phyloP scores from a whole-genome alignment of 2,797 vertebrate genomes.

The Psittacula derbiana region DNA sequence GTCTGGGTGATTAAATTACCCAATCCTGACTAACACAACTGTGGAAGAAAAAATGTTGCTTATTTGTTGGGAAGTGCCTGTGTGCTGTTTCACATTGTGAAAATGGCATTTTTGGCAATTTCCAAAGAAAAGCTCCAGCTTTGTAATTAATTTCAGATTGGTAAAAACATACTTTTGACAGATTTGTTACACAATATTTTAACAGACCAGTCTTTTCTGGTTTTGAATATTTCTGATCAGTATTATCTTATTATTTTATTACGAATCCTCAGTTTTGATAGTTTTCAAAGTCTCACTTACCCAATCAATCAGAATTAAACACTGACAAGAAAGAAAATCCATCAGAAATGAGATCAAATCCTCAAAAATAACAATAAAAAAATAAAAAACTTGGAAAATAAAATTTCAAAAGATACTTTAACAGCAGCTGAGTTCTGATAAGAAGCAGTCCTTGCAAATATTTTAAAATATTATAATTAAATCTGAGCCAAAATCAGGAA shows the following conservation, averaged over 20 bases:
- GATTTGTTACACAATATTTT: conserved; percentile 18
- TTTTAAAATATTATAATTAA: neutral
- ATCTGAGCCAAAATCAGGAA: neutral
- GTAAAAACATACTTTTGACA: conserved; percentile 17
- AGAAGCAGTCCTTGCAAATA: neutral
- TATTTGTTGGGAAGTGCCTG: neutral
- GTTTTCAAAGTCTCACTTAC: neutral
- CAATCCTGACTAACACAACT: neutral
- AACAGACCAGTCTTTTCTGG: neutral
- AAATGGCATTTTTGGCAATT: neutral
- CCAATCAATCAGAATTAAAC: neutral
- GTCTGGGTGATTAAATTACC: neutral
- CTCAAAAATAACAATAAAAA: neutral
- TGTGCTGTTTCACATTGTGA: neutral
- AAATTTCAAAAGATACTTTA: neutral
- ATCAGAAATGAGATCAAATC: neutral
- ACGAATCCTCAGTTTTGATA: neutral
- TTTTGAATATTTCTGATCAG: conserved; percentile 22
- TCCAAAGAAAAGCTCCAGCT: neutral
- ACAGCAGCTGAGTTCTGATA: neutral
- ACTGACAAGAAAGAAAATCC: neutral
- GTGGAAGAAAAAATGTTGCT: neutral
- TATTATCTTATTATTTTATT: neutral
- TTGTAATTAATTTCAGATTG: conserved; percentile 33
- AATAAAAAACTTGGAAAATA: neutral